Conservation (phyloP, 2,113 vertebrate genomes). For the Zeus faber region DNA sequence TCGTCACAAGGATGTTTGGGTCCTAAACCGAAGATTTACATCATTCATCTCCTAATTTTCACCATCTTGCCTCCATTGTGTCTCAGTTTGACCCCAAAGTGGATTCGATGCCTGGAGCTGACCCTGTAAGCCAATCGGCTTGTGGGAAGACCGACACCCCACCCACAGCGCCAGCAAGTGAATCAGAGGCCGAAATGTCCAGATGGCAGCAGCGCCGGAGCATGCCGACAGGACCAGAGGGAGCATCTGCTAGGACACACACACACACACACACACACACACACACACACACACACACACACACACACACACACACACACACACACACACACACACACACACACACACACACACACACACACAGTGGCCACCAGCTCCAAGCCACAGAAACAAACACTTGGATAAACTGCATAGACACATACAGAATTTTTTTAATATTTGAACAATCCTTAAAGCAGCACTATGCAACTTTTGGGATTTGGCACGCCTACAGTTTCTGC, state of each 20-base stretch:
- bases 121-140: slow-evolving; percentile 37
- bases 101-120: slow-evolving; percentile 43
- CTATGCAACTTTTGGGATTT: too few relatives aligned
- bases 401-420: too few relatives aligned
- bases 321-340: slow-evolving; percentile 7
- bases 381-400: too few relatives aligned
- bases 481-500: too few relatives aligned
- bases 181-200: slow-evolving; percentile 38
- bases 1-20: too few relatives aligned
- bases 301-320: slow-evolving; percentile 2
- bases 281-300: slow-evolving; percentile 15
- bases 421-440: too few relatives aligned
- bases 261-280: slow-evolving; percentile 9
- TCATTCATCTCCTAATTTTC: slow-evolving; percentile 1
- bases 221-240: slow-evolving; percentile 40
- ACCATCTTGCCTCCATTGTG: neutral
- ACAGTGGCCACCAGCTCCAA: too few relatives aligned
- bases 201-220: slow-evolving; percentile 63
- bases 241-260: slow-evolving; percentile 47
- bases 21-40: too few relatives aligned
- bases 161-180: slow-evolving; percentile 36
- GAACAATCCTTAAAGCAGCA: too few relatives aligned
- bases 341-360: slow-evolving; percentile 15
- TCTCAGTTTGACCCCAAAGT: slow-evolving; percentile 24
- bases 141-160: slow-evolving; percentile 33